A percentile compares a stretch with the other conserved stretches of the same genome.
These are phyloP conservation scores for Papilio polytes DNA, from an alignment of 1,140 invertebrate genomes.

Conservation along the genomic window DNA sequence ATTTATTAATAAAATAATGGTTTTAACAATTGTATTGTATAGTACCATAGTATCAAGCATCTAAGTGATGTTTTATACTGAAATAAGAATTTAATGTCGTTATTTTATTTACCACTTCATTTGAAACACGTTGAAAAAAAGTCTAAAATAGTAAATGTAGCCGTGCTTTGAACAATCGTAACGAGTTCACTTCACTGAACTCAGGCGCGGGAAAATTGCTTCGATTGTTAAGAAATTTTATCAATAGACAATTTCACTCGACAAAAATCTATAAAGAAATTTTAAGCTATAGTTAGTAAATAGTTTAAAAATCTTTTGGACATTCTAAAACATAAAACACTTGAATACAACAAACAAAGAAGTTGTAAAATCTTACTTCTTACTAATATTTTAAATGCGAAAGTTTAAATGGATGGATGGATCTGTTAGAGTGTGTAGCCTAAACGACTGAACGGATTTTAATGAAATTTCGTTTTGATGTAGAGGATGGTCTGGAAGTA, in stretches of 20 bases:
- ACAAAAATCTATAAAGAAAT: neutral
- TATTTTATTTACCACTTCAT: neutral
- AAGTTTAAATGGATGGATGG: too few species aligned
- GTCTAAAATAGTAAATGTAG: slow-evolving; percentile 22
- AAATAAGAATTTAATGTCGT: neutral
- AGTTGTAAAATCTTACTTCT: neutral
- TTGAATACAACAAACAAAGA: neutral
- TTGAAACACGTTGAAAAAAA: neutral
- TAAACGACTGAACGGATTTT: too few species aligned
- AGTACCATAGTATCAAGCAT: neutral
- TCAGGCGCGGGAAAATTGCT: slow-evolving; percentile 23
- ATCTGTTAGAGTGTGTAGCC: too few species aligned
- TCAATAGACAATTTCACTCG: slow-evolving; percentile 4
- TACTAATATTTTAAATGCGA: too few species aligned
- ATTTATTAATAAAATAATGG: too few species aligned
- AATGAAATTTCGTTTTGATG: too few species aligned
- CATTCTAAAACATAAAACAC: too few species aligned
- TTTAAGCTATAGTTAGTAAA: neutral
- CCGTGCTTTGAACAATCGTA: slow-evolving; percentile 32
- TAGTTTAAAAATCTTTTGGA: too few species aligned
- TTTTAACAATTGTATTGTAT: too few species aligned
- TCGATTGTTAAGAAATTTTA: slow-evolving; percentile 32
- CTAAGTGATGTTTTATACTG: neutral
- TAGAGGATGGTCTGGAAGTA: too few species aligned
- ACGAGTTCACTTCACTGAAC: slow-evolving; percentile 39